These are phyloP conservation scores for Luffia ferchaultella DNA, from an alignment of 2,888 invertebrate species.

Conservation along the genomic window DNA sequence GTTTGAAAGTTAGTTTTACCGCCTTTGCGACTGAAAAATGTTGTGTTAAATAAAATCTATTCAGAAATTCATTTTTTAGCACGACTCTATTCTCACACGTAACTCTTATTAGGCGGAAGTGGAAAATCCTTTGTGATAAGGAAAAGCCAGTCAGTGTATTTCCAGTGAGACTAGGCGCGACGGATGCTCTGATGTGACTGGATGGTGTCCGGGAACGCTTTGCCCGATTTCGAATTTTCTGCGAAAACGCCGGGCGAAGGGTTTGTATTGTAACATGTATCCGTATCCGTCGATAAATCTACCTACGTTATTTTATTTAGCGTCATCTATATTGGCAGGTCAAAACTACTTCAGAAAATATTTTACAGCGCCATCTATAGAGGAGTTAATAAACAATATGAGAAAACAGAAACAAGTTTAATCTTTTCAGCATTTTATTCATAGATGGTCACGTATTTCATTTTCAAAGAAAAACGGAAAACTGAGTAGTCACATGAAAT, in stretches of 20 bases:
- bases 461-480: no score
- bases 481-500: no score
- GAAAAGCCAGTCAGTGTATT: conserved; percentile 10
- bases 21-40: background rate
- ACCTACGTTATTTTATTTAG: conserved; percentile 8
- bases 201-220: conserved; percentile 43
- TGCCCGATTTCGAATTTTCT: conserved; percentile 41
- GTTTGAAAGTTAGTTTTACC: conserved; percentile 30
- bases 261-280: background rate
- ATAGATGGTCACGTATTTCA: no score
- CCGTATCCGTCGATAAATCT: background rate
- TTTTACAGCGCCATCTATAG: no score
- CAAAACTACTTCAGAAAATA: background rate
- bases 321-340: conserved; percentile 20
- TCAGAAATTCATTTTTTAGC: no score
- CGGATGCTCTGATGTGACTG: conserved; percentile 52
- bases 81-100: background rate
- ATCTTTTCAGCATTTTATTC: no score
- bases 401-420: no score
- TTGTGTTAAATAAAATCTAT: no score
- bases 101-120: background rate
- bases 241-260: conserved; percentile 18
- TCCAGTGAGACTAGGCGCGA: conserved; percentile 32
- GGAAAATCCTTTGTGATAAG: conserved; percentile 12
- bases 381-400: no score